These are phyloP conservation scores for Caenorhabditis auriculariae DNA, from an alignment of 2,888 invertebrate species.

Conservation along the genomic window DNA sequence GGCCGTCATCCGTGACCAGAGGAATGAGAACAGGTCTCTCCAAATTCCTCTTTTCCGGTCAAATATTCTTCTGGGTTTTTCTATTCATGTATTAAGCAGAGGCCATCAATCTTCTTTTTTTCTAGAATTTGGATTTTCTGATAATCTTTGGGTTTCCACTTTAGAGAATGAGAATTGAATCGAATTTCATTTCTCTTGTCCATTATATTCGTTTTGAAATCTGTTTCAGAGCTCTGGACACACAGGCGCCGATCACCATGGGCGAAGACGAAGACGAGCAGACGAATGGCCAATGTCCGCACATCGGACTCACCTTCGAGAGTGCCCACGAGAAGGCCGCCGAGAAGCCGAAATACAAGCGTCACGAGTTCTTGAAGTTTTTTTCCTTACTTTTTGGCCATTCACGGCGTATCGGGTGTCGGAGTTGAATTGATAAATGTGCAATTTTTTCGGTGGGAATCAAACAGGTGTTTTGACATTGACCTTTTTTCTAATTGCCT, in stretches of 20 bases:
- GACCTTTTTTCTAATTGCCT: too few species aligned
- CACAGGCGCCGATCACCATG: slow-evolving; percentile 62
- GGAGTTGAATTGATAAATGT: too few species aligned
- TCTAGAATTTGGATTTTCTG: too few species aligned
- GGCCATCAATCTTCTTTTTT: slow-evolving; percentile 3
- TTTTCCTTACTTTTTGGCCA: too few species aligned
- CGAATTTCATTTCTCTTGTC: too few species aligned
- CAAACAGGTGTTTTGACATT: too few species aligned
- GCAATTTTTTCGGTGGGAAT: too few species aligned
- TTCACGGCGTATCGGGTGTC: neutral
- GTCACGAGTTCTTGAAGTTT: slow-evolving; percentile 64
- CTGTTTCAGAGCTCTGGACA: slow-evolving; percentile 43
- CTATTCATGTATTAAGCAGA: neutral
- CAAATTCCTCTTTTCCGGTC: too few species aligned
- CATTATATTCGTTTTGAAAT: too few species aligned
- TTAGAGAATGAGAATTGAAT: too few species aligned
- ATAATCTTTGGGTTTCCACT: too few species aligned
- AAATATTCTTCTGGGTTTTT: too few species aligned
- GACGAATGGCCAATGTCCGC: slow-evolving; percentile 51
- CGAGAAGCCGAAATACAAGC: slow-evolving; percentile 63
- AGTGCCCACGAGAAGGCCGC: slow-evolving; percentile 35
- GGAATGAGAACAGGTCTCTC: slow-evolving; percentile 34
- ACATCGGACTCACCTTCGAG: slow-evolving; percentile 31
- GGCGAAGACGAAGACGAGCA: slow-evolving; percentile 63
- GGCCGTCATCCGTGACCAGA: slow-evolving; percentile 53